These are phyloP conservation scores for Holothuria scabra DNA, from an alignment of 53 echinoderm and acorn worm species.

Conservation along the genomic window DNA sequence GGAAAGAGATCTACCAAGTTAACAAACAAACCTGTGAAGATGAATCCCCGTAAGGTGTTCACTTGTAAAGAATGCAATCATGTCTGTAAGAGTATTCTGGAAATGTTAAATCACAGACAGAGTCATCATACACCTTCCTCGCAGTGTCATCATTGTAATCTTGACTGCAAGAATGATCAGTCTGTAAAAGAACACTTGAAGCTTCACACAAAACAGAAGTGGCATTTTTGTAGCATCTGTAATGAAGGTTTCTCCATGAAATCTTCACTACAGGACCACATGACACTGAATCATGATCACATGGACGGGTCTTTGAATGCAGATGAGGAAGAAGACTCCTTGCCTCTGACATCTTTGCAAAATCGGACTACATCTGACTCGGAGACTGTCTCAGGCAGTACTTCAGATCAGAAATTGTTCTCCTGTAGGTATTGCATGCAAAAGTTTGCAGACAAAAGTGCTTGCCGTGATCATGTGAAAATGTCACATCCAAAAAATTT, in stretches of 20 bases:
- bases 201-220: conserved; percentile 32
- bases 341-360: too few relatives aligned
- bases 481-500: conserved; percentile 9
- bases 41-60: conserved; percentile 5
- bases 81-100: conserved; percentile 24
- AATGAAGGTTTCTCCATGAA: conserved; percentile 24
- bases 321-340: too few relatives aligned
- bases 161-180: conserved; percentile 14
- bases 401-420: neutral
- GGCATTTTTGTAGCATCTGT: conserved; percentile 44
- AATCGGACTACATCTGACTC: too few relatives aligned
- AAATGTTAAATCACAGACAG: conserved; percentile 37
- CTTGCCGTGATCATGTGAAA: conserved; percentile 39
- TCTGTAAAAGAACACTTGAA: conserved; percentile 26
- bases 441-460: neutral
- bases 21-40: neutral
- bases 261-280: conserved; percentile 8
- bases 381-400: neutral
- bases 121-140: conserved; percentile 19
- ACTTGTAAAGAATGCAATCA: conserved; percentile 26
- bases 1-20: neutral
- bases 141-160: conserved; percentile 37
- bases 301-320: neutral
- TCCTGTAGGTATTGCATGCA: conserved; percentile 39
- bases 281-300: neutral